phyloP scores from a whole-genome alignment of 1,140 invertebrate species.

The Orius insidiosus region DNA sequence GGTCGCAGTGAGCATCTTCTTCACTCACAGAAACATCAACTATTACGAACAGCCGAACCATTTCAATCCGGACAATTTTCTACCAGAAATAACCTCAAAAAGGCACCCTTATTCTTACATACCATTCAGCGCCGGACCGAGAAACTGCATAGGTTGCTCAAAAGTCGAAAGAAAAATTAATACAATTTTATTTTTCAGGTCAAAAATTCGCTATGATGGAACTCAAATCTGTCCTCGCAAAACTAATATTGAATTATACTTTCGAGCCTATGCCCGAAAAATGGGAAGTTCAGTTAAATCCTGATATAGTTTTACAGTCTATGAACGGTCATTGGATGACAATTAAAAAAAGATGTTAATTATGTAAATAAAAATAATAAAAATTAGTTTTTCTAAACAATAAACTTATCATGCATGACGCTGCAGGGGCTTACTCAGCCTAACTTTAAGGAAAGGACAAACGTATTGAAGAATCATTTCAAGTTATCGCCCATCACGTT shows the following conservation, averaged over 20 bases:
- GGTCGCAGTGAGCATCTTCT: slow-evolving; percentile 3
- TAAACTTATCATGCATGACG: too few relatives aligned
- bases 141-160: slow-evolving; percentile 37
- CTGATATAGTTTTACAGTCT: too few relatives aligned
- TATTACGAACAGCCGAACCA: slow-evolving; percentile 34
- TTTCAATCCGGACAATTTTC: slow-evolving; percentile 47
- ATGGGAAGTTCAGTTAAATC: too few relatives aligned
- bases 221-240: slow-evolving; percentile 46
- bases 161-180: not conserved
- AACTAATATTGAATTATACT: slow-evolving; percentile 44
- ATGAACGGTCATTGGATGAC: too few relatives aligned
- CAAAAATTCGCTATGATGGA: slow-evolving; percentile 68
- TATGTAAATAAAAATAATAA: too few relatives aligned
- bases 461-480: too few relatives aligned
- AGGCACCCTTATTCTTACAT: slow-evolving; percentile 31
- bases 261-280: slow-evolving; percentile 21
- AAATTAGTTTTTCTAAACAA: too few relatives aligned
- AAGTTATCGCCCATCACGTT: too few relatives aligned
- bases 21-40: slow-evolving; percentile 9
- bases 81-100: slow-evolving; percentile 35
- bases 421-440: too few relatives aligned
- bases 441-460: too few relatives aligned
- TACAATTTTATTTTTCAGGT: slow-evolving; percentile 27
- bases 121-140: slow-evolving; percentile 41
- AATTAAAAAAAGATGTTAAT: too few relatives aligned